phyloP scores from a whole-genome alignment of 2,797 vertebrate species.

The Parauchenoglanis ngamensis region DNA sequence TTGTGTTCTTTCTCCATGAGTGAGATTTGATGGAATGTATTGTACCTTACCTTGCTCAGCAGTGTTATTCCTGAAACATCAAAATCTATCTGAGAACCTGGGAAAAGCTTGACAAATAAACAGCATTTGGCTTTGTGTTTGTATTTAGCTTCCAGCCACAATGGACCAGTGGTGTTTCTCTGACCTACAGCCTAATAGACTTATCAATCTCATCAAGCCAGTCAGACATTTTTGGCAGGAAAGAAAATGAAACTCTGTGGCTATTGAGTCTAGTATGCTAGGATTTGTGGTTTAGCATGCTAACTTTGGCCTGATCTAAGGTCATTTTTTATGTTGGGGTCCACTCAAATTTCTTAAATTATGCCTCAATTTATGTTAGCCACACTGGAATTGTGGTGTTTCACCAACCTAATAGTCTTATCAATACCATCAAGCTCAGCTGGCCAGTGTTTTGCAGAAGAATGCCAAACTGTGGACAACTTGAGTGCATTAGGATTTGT shows the following conservation, averaged over 20 bases:
- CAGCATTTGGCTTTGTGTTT: constrained; percentile 1
- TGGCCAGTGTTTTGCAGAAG: not conserved
- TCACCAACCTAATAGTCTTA: not conserved
- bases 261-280: not conserved
- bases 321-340: not conserved
- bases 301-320: not conserved
- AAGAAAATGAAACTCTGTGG: not conserved
- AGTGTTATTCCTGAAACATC: constrained; percentile 6
- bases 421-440: not conserved
- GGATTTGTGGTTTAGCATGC: constrained; percentile 6
- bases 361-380: not conserved
- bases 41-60: not conserved
- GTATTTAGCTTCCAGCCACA: constrained; percentile 7
- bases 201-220: constrained; percentile 5
- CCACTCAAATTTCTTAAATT: not conserved
- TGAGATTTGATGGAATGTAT: constrained; percentile 4
- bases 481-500: not conserved
- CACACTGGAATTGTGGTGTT: not conserved
- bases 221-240: constrained; percentile 1
- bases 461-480: not conserved
- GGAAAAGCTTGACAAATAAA: constrained; percentile 25
- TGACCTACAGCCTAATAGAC: not conserved
- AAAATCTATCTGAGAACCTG: constrained; percentile 23
- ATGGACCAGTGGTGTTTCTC: not conserved
- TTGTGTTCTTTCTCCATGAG: not conserved